Conservation (phyloP, 2,888 invertebrate genomes). For the Pandemis heparana region DNA sequence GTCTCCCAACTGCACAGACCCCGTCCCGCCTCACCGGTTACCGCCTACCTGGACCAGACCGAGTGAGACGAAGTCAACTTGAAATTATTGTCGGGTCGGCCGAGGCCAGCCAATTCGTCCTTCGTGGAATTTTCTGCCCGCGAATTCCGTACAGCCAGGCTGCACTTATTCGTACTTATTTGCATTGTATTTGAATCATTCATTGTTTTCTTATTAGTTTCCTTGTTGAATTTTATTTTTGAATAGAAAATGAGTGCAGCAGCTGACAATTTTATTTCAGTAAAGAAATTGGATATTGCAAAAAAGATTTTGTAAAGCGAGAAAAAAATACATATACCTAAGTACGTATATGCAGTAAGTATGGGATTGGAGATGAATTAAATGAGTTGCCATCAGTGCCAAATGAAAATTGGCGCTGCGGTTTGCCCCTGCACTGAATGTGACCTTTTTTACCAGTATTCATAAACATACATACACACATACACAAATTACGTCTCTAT, state of each 20-base stretch:
- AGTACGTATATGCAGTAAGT: too few relatives aligned
- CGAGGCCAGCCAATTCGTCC: constrained; percentile 36
- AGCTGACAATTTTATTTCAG: too few relatives aligned
- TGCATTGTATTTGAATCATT: constrained; percentile 17
- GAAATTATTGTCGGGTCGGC: constrained; percentile 5
- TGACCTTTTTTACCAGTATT: too few relatives aligned
- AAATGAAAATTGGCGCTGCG: too few relatives aligned
- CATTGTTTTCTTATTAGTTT: not conserved
- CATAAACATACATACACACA: too few relatives aligned
- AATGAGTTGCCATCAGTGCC: too few relatives aligned
- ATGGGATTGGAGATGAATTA: too few relatives aligned
- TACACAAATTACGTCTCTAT: too few relatives aligned
- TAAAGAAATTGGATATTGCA: not conserved
- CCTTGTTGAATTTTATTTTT: not conserved
- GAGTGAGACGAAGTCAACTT: constrained; percentile 37
- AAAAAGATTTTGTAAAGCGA: too few relatives aligned
- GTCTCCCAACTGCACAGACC: not conserved
- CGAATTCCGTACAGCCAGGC: constrained; percentile 29
- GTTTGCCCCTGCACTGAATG: too few relatives aligned
- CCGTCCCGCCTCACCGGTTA: not conserved
- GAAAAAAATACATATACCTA: too few relatives aligned
- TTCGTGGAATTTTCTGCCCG: constrained; percentile 44
- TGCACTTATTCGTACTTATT: constrained; percentile 27
- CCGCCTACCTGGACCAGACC: constrained; percentile 26
- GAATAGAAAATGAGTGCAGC: not conserved